Evolutionary conservation across 2,888 invertebrate genomes (phyloP), one percentile per base, ranked within the genome.

Genomic region (Dorcus hopei): DNA sequence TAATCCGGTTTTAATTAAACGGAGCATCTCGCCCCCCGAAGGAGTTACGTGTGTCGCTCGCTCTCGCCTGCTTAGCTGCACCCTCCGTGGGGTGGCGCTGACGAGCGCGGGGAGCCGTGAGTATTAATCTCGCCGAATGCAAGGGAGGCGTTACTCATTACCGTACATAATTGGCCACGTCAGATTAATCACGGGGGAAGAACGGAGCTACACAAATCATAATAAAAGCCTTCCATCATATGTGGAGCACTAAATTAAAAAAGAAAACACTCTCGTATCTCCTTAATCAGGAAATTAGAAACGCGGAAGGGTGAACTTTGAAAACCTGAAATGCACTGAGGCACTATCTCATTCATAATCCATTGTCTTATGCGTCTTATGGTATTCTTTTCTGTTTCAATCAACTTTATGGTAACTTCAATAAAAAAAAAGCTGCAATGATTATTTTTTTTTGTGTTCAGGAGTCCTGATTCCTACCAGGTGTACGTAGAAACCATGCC

Each of bases 401-500:
- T 19, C 19, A 19, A 19, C 19, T 19, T 3, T 19, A 1, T 33
- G 26, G 6, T 33, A 33, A 7, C 7, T 33, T 33, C 7, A 5
- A 33, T 33, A 33, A 33, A 33, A 33, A 33, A 6, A 33, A 4
- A 33, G n/a, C 19, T 19, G 19, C 19, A 19, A 19, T 19, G 19
- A 33, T 9, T 54, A 16, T 45, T 42, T 42, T 19, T 38, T 57
- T 26, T 8, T 45, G 45, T 59, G 77, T 78, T 14, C 79, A 90
- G 93, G 75, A 91, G 91, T 68, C 85, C 87, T 64, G 91, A 91
- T 60, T 92, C 92, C 0, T 93, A 87, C 80, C 83, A 85, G 58
- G 84, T 86, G 52, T 90, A 91, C 64, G 83, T 86, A 8, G 83
- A 85, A 67, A 84, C 84, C 1, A 90, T 93, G 84, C 89, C 92